A percentile compares a stretch with the other conserved stretches of the same genome.
Evolutionary conservation across 2,888 invertebrate species (phyloP).

Genomic region (Rhagonycha fulva): DNA sequence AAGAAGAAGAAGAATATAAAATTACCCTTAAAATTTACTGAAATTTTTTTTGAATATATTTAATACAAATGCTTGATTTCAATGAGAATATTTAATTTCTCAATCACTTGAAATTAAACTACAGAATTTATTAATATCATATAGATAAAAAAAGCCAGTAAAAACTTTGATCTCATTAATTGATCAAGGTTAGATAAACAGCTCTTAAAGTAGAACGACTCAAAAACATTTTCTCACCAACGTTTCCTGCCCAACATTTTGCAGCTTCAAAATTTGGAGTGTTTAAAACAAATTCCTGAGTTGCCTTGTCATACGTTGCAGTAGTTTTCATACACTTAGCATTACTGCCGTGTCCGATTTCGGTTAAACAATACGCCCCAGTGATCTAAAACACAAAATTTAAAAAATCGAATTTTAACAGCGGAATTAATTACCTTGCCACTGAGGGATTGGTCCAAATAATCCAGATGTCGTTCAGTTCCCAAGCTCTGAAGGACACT

Average conservation of each 20-base stretch:
- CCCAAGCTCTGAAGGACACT: constrained; percentile 69
- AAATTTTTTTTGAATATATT: neutral
- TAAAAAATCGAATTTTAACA: neutral
- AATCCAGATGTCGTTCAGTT: constrained; percentile 63
- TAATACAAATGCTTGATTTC: neutral
- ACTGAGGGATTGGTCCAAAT: constrained; percentile 55
- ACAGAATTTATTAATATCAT: neutral
- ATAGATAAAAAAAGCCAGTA: no score
- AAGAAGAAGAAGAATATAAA: no score
- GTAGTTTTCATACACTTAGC: constrained; percentile 85
- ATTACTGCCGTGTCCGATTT: constrained; percentile 90
- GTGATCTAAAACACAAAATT: constrained; percentile 52
- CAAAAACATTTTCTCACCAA: constrained; percentile 55
- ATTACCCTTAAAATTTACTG: no score
- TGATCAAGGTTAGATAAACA: neutral
- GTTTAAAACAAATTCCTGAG: constrained; percentile 73
- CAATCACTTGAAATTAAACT: neutral
- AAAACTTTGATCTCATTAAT: no score
- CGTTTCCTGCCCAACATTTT: constrained; percentile 84
- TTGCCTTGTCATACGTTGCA: constrained; percentile 77
- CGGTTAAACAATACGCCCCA: constrained; percentile 85
- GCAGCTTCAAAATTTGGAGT: constrained; percentile 79
- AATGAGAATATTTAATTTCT: neutral
- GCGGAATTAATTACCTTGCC: constrained; percentile 39
- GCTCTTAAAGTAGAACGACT: neutral